Conservation (phyloP, 2,888 invertebrate genomes). For the Drosophila quasianomalipes region DNA sequence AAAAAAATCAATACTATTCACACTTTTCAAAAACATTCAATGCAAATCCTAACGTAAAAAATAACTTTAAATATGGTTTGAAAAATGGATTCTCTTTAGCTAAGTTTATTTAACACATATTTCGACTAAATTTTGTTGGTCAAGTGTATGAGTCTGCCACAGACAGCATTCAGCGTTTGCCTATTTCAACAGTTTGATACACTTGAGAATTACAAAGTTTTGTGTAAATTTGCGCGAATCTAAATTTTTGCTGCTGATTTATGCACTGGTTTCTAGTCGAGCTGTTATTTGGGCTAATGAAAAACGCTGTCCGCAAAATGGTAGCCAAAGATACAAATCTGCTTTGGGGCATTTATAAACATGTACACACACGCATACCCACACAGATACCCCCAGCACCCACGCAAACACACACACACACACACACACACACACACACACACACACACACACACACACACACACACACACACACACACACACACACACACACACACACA, state of each 20-base stretch:
- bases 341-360: constrained; percentile 44
- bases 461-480: not conserved
- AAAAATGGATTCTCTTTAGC: not conserved
- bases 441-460: not conserved
- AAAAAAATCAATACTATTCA: not conserved
- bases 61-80: not conserved
- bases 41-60: not conserved
- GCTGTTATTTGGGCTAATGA: constrained; percentile 41
- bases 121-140: not conserved
- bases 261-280: constrained; percentile 35
- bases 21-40: not conserved
- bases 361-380: constrained; percentile 27
- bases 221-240: constrained; percentile 27
- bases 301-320: constrained; percentile 51
- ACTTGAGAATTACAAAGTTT: constrained; percentile 50
- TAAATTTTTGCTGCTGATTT: constrained; percentile 46
- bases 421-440: not conserved
- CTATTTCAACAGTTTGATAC: constrained; percentile 37
- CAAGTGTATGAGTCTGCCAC: not conserved
- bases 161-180: constrained; percentile 9
- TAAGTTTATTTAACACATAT: not conserved
- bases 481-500: not conserved
- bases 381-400: not conserved
- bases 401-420: not conserved
- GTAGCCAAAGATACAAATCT: constrained; percentile 49